Conservation (phyloP, 2,113 vertebrate species). For the Dicerorhinus sumatrensis region DNA sequence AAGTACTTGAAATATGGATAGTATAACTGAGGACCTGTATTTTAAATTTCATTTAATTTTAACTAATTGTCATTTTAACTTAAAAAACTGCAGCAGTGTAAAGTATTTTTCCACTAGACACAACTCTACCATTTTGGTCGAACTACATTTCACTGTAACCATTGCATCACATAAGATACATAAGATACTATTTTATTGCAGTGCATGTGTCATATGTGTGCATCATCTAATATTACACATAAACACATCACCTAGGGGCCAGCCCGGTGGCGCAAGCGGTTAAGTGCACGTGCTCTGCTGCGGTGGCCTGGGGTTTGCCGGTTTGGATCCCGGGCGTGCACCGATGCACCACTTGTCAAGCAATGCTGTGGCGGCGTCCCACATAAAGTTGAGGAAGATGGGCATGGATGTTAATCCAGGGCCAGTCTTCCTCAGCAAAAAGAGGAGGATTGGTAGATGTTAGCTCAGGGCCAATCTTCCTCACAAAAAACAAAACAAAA, state of each 20-base stretch:
- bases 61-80: neutral
- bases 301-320: too few relatives aligned
- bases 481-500: neutral
- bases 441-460: too few relatives aligned
- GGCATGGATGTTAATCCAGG: too few relatives aligned
- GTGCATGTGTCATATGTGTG: fast-evolving
- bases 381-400: too few relatives aligned
- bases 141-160: neutral
- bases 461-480: too few relatives aligned
- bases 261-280: too few relatives aligned
- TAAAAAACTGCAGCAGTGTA: neutral
- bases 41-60: neutral
- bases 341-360: too few relatives aligned
- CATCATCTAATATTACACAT: neutral
- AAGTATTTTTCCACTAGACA: neutral
- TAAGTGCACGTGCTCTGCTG: too few relatives aligned
- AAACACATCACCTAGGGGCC: neutral
- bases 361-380: too few relatives aligned
- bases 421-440: too few relatives aligned
- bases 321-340: too few relatives aligned
- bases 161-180: neutral
- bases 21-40: neutral
- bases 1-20: neutral
- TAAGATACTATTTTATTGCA: neutral
- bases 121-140: neutral